A percentile compares a stretch with the other conserved stretches of the same genome.
Evolutionary conservation across 2,113 vertebrate species (phyloP).

Genomic region (Neotoma lepida): DNA sequence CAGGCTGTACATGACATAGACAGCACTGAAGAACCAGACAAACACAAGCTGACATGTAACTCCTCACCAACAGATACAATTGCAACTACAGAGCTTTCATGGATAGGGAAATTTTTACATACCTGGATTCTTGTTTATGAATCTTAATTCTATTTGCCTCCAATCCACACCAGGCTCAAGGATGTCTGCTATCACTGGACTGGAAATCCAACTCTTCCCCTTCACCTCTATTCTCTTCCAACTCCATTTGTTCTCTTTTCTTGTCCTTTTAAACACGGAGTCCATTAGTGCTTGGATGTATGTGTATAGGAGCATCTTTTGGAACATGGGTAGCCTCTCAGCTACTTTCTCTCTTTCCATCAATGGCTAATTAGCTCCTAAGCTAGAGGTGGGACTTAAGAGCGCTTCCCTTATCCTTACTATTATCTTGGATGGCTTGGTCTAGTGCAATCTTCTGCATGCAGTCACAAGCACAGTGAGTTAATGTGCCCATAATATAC

Average conservation of each 20-base stretch:
- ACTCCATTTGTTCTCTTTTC: neutral
- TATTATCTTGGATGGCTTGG: neutral
- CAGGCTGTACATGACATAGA: neutral
- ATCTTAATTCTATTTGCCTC: neutral
- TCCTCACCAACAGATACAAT: neutral
- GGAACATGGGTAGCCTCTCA: neutral
- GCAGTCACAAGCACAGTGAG: neutral
- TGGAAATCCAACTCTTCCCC: neutral
- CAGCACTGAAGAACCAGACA: neutral
- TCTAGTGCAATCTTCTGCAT: neutral
- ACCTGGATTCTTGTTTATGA: neutral
- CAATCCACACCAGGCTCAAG: neutral
- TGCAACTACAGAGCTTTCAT: neutral
- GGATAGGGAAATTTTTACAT: neutral
- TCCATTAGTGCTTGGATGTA: neutral
- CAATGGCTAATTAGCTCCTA: neutral
- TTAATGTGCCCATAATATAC: neutral
- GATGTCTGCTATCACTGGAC: fast-evolving
- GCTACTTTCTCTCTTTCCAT: neutral
- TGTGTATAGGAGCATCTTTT: neutral
- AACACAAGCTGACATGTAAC: neutral
- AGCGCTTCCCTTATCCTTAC: neutral
- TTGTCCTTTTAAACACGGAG: neutral
- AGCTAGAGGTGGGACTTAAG: neutral
- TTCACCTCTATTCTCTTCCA: neutral